A percentile compares a stretch with the other conserved stretches of the same genome.
Evolutionary conservation across 1,140 invertebrate species (phyloP).

Genomic region (Coenobita brevimanus): DNA sequence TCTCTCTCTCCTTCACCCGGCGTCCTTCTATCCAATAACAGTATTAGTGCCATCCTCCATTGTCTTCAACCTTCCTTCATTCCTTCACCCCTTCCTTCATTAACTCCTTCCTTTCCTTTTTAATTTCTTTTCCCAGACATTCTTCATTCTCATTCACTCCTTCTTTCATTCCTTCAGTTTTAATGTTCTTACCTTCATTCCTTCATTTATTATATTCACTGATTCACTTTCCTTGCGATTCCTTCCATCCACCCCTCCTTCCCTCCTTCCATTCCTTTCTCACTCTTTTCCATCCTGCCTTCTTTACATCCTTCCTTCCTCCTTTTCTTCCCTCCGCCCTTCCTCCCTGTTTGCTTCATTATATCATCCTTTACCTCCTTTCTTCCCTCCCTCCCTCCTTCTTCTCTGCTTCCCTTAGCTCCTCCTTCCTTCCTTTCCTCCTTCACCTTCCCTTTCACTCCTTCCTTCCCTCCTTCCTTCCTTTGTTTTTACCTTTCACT

Average conservation of each 20-base stretch:
- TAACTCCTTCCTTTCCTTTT: no score
- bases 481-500: not conserved
- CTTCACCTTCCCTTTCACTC: not conserved
- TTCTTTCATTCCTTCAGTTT: no score
- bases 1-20: no score
- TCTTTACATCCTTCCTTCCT: not conserved
- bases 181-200: no score
- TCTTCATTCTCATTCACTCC: no score
- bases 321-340: not conserved
- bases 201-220: not conserved
- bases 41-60: no score
- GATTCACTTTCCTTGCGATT: not conserved
- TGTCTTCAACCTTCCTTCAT: no score
- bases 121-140: no score
- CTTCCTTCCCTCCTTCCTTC: not conserved
- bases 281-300: not conserved
- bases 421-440: not conserved
- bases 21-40: no score
- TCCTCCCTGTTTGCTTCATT: not conserved
- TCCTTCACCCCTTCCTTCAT: no score
- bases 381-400: not conserved
- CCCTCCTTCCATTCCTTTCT: not conserved
- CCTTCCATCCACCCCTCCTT: not conserved
- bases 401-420: not conserved
- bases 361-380: not conserved